Base-by-base conservation (phyloP, 2,797 vertebrate genomes). In the Mallotus villosus region DNA sequence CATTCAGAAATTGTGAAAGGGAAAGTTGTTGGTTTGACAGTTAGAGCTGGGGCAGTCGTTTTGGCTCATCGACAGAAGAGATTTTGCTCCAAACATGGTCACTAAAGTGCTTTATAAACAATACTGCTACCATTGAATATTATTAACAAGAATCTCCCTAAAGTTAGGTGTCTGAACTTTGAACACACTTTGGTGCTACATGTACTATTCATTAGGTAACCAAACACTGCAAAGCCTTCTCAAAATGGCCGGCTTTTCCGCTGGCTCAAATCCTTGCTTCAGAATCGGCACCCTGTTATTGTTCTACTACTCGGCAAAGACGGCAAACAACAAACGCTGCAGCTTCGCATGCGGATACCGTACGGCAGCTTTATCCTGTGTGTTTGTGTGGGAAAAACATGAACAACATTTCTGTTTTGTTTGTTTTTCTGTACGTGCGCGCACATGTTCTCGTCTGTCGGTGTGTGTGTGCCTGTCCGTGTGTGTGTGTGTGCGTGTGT, bases 381-480 rank as follows among this genome's bases (percentile, higher is more conserved):
- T 27, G 12, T 59, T 53, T 41, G 3, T 61, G n/a, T 62, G 58
- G 34, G 14, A 25, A 34, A 16, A 67, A 22, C 34, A 57, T 72
- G 62, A 63, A 8, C 29, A 7, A 4, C 29, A 55, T 41, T 11
- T 55, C 29, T 41, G n/a, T 77, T 78, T 21, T 70, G 14, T 60
- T 19, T 71, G 49, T 60, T 17, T 46, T 14, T 41, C 37, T 41
- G 57, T 61, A 4, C n/a, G 59, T 64, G 67, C 59, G 62, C 61
- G 17, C 70, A 53, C 68, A 29, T 71, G 21, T 73, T n/a, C 71
- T 24, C 71, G 37, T 60, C n/a, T 68, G 29, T 74, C 58, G 63
- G 41, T 60, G 65, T 67, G 24, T 64, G 32, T 65, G 59, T 51
- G 25, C 63, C 7, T 21, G 0, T 63, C 24, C 59, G 53, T 27